A percentile compares a stretch with the other conserved stretches of the same genome.
Conservation (phyloP, 2,888 invertebrate species). For the Hedychridium roseum region DNA sequence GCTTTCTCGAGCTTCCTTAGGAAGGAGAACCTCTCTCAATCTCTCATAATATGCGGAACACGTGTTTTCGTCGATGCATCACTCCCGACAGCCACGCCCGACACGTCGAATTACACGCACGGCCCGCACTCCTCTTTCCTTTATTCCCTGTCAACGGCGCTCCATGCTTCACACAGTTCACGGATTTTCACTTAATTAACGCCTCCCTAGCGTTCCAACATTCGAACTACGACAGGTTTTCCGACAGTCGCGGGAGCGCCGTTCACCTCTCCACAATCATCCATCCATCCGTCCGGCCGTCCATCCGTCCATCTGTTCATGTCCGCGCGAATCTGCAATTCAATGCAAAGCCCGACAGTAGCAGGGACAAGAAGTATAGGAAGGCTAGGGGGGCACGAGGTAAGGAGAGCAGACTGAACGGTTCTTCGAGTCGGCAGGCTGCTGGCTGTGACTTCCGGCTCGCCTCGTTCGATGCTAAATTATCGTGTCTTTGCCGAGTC, state of each 20-base stretch:
- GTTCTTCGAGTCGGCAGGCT: background rate
- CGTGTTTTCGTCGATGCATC: slow-evolving; percentile 47
- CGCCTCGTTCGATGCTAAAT: slow-evolving; percentile 52
- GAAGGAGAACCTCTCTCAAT: no score
- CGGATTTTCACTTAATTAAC: no score
- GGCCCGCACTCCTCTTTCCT: slow-evolving; percentile 14
- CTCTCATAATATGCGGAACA: slow-evolving; percentile 43
- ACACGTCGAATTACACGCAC: slow-evolving; percentile 36
- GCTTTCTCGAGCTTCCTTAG: no score
- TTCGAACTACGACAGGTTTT: no score
- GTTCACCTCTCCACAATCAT: background rate
- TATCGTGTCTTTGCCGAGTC: slow-evolving; percentile 63
- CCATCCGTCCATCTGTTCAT: slow-evolving; percentile 57
- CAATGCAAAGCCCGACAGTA: slow-evolving; percentile 34
- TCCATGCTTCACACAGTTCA: no score
- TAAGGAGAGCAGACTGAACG: no score
- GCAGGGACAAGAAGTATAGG: background rate
- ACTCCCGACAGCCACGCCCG: slow-evolving; percentile 39
- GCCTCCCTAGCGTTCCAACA: no score
- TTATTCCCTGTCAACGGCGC: no score
- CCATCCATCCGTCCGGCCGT: slow-evolving; percentile 26
- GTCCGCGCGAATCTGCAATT: slow-evolving; percentile 54
- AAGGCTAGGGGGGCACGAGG: no score
- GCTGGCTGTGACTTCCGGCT: background rate
- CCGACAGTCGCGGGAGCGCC: background rate